phyloP scores from a whole-genome alignment of 2,888 invertebrate genomes.

The Dendrolimus houi region DNA sequence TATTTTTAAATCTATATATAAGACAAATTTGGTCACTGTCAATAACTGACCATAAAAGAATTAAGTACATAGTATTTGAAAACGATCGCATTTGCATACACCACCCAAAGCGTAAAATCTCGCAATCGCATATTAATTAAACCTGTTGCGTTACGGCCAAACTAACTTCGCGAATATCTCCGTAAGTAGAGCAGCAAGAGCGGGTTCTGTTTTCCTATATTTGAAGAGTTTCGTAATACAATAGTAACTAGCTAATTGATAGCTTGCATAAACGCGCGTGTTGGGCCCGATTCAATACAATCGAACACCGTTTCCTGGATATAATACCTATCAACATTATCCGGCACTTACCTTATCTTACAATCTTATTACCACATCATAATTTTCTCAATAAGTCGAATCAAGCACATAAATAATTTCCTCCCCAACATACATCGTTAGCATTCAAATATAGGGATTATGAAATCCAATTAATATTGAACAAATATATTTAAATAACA shows the following conservation, averaged over 20 bases:
- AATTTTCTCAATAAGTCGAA: too few species aligned
- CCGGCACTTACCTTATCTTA: conserved; percentile 9
- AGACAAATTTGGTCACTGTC: too few species aligned
- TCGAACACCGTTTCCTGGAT: conserved; percentile 52
- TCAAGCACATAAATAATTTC: too few species aligned
- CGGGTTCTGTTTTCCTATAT: conserved; percentile 40
- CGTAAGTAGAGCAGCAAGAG: conserved; percentile 38
- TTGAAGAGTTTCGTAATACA: conserved; percentile 50
- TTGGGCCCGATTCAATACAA: conserved; percentile 39
- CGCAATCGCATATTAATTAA: conserved; percentile 29
- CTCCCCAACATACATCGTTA: too few species aligned
- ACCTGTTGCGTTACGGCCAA: conserved; percentile 23
- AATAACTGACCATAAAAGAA: too few species aligned
- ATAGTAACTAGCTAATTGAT: conserved; percentile 63
- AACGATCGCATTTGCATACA: too few species aligned
- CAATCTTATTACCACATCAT: too few species aligned
- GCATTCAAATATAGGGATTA: too few species aligned
- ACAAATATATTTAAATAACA: too few species aligned
- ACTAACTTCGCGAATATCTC: conserved; percentile 34
- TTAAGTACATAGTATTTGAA: too few species aligned
- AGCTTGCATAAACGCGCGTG: conserved; percentile 62
- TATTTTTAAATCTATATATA: too few species aligned
- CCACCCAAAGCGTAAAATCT: conserved; percentile 4
- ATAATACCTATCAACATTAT: conserved; percentile 29
- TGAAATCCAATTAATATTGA: too few species aligned